These are phyloP conservation scores for Branchipolynoe longqiensis DNA, from an alignment of 2,888 invertebrate genomes.

Conservation along the genomic window DNA sequence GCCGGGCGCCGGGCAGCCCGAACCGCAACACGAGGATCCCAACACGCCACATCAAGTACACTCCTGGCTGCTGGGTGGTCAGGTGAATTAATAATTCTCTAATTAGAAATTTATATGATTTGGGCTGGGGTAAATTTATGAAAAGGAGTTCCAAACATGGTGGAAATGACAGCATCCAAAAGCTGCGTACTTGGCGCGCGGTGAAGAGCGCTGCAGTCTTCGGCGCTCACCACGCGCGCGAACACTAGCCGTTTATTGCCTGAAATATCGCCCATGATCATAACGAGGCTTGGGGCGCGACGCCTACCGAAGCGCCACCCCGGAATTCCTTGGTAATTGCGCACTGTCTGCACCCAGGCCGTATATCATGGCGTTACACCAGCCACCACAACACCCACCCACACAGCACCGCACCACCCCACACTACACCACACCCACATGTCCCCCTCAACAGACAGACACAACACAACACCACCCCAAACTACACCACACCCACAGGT, in stretches of 20 bases:
- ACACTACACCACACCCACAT: neutral
- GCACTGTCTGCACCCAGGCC: neutral
- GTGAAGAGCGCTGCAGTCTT: too few relatives aligned
- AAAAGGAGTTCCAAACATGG: too few relatives aligned
- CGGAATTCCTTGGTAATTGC: constrained; percentile 31
- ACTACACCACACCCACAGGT: neutral
- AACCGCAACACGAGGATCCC: too few relatives aligned
- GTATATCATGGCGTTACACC: neutral
- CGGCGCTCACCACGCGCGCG: neutral
- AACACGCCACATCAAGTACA: too few relatives aligned
- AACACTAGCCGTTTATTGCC: constrained; percentile 4
- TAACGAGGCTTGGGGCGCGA: constrained; percentile 3
- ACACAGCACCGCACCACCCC: neutral
- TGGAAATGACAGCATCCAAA: too few relatives aligned
- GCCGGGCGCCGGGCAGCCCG: too few relatives aligned
- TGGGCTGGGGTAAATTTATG: too few relatives aligned
- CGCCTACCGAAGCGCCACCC: neutral
- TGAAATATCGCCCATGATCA: constrained; percentile 33
- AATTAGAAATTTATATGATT: too few relatives aligned
- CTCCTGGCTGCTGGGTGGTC: too few relatives aligned
- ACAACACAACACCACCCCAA: neutral
- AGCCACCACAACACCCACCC: neutral
- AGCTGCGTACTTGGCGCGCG: too few relatives aligned
- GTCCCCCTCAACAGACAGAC: too few relatives aligned
- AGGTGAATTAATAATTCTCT: too few relatives aligned